Evolutionary conservation across 2,113 vertebrate genomes (phyloP).

Genomic region (Dipodomys spectabilis): DNA sequence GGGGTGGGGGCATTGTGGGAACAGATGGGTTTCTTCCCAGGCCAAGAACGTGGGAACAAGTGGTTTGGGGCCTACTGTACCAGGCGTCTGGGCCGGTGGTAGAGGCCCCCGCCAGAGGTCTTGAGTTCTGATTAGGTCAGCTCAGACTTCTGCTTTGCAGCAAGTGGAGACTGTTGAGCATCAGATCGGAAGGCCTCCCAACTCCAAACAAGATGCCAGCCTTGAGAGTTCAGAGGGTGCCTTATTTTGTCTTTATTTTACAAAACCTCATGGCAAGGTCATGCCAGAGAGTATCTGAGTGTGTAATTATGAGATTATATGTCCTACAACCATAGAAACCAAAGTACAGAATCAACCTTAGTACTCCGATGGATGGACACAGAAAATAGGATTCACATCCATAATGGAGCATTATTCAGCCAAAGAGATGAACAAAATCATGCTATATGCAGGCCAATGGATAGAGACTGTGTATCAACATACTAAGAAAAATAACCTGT

Average conservation of each 20-base stretch:
- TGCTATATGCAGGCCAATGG: too few species aligned
- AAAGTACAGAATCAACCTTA: too few species aligned
- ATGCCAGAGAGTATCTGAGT: too few species aligned
- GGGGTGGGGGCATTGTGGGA: neutral
- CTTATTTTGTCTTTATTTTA: neutral
- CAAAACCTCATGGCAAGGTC: neutral
- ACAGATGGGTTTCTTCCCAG: neutral
- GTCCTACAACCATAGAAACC: too few species aligned
- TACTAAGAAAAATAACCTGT: too few species aligned
- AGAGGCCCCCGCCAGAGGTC: neutral
- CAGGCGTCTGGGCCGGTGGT: neutral
- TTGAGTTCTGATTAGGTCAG: neutral
- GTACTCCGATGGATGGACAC: too few species aligned
- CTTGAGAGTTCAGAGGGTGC: neutral
- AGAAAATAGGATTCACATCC: too few species aligned
- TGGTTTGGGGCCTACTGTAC: neutral
- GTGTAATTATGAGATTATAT: too few species aligned
- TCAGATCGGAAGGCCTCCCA: slow-evolving; percentile 17
- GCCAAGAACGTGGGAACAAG: slow-evolving; percentile 41
- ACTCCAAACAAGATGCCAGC: neutral
- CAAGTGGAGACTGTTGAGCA: neutral
- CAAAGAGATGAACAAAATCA: too few species aligned
- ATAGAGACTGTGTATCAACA: too few species aligned
- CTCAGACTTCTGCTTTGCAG: neutral
- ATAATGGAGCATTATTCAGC: too few species aligned